Conservation (phyloP, 2,888 invertebrate species). For the Nephrotoma appendiculata region DNA sequence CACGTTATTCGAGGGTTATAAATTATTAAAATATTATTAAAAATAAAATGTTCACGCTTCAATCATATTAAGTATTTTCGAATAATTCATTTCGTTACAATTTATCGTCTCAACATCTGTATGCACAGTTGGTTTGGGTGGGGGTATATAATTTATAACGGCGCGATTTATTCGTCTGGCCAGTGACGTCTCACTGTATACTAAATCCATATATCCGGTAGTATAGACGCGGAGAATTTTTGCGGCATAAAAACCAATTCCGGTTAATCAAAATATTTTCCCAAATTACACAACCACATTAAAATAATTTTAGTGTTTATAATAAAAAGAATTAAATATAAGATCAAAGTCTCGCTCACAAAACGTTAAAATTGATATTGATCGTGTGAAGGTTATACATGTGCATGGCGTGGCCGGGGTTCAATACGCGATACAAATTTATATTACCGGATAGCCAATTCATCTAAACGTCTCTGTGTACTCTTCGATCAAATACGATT, state of each 20-base stretch:
- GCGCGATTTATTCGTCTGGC: background rate
- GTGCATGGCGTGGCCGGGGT: background rate
- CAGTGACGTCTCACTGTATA: background rate
- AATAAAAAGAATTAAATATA: background rate
- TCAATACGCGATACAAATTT: background rate
- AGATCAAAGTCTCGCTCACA: background rate
- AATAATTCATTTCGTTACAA: background rate
- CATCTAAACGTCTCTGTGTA: background rate
- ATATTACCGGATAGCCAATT: background rate
- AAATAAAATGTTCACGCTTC: background rate
- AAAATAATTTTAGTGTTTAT: background rate
- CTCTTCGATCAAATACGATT: background rate
- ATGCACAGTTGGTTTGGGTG: background rate
- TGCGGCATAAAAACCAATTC: background rate
- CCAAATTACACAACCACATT: background rate
- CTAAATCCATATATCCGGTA: background rate
- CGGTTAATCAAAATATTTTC: background rate
- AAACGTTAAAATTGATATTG: background rate
- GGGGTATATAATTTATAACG: background rate
- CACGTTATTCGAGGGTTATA: background rate
- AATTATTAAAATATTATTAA: background rate
- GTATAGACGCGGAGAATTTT: background rate
- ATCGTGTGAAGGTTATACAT: background rate
- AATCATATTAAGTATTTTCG: background rate
- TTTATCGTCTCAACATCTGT: background rate